Percentiles rank a stretch among this genome's conserved stretches.
Conservation (phyloP, 2,113 vertebrate genomes). For the Boleophthalmus pectinirostris region DNA sequence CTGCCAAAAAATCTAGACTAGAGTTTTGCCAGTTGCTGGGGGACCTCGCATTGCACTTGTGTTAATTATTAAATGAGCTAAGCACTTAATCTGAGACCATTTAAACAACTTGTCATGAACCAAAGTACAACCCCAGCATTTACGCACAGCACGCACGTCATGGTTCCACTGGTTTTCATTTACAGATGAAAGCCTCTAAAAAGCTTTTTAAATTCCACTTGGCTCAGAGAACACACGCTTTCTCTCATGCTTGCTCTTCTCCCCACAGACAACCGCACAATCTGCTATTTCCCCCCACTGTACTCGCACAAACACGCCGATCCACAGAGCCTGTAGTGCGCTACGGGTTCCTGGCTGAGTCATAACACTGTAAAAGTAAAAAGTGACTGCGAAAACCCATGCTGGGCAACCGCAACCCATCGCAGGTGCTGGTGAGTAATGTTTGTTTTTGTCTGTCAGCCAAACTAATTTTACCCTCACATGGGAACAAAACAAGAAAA, state of each 20-base stretch:
- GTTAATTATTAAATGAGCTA: conserved; percentile 35
- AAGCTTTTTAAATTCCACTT: conserved; percentile 36
- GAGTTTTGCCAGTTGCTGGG: neutral
- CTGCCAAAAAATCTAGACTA: neutral
- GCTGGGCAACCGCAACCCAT: conserved; percentile 51
- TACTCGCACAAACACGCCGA: conserved; percentile 18
- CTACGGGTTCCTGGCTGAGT: conserved; percentile 62
- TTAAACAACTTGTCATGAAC: conserved; percentile 2
- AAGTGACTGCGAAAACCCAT: conserved; percentile 58
- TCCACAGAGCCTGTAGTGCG: conserved; percentile 47
- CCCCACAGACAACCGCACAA: conserved; percentile 38
- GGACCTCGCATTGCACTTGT: neutral
- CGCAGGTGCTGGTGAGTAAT: conserved; percentile 66
- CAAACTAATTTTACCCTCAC: conserved; percentile 65
- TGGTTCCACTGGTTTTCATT: conserved; percentile 14
- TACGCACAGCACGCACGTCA: conserved; percentile 10
- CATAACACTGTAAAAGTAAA: conserved; percentile 63
- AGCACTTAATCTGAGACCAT: conserved; percentile 27
- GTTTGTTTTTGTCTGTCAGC: conserved; percentile 48
- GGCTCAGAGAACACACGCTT: conserved; percentile 39
- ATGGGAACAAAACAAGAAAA: conserved; percentile 60
- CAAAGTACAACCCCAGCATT: conserved; percentile 4
- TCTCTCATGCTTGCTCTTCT: conserved; percentile 20
- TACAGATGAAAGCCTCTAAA: conserved; percentile 12
- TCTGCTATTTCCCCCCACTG: conserved; percentile 43